Evolutionary conservation across 1,140 invertebrate species (phyloP).

Genomic region (Drosophila pectinifera): DNA sequence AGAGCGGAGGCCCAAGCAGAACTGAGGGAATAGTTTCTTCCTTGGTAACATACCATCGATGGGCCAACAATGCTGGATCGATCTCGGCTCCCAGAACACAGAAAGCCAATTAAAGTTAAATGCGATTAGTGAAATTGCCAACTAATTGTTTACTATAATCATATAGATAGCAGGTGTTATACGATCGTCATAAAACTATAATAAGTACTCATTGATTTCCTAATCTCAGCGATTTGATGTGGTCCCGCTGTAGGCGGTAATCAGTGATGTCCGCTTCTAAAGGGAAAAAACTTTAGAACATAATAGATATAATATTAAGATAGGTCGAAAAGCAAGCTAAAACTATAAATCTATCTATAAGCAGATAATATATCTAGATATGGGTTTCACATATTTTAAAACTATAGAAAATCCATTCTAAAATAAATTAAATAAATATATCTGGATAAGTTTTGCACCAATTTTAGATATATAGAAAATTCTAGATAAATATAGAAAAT

Average conservation of each 20-base stretch:
- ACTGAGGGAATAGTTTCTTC: not conserved
- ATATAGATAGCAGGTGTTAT: not conserved
- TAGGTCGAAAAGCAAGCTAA: too few species aligned
- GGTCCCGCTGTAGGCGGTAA: not conserved
- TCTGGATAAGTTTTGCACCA: too few species aligned
- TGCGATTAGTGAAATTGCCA: slow-evolving; percentile 22
- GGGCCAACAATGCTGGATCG: not conserved
- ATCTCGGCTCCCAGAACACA: not conserved
- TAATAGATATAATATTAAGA: too few species aligned
- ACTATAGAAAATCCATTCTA: too few species aligned
- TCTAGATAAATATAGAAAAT: too few species aligned
- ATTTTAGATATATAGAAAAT: too few species aligned
- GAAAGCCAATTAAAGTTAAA: slow-evolving; percentile 19
- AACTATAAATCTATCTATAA: too few species aligned
- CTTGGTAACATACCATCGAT: slow-evolving; percentile 11
- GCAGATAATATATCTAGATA: too few species aligned
- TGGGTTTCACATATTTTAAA: too few species aligned
- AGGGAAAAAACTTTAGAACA: not conserved
- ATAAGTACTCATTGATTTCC: not conserved
- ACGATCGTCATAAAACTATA: slow-evolving; percentile 14
- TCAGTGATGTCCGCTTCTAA: not conserved
- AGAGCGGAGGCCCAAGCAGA: not conserved
- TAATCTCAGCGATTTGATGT: slow-evolving; percentile 29
- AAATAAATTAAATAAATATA: too few species aligned
- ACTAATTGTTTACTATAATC: slow-evolving; percentile 33